Evolutionary conservation across 2,113 vertebrate species (phyloP).

Genomic region (Trematomus loennbergii): DNA sequence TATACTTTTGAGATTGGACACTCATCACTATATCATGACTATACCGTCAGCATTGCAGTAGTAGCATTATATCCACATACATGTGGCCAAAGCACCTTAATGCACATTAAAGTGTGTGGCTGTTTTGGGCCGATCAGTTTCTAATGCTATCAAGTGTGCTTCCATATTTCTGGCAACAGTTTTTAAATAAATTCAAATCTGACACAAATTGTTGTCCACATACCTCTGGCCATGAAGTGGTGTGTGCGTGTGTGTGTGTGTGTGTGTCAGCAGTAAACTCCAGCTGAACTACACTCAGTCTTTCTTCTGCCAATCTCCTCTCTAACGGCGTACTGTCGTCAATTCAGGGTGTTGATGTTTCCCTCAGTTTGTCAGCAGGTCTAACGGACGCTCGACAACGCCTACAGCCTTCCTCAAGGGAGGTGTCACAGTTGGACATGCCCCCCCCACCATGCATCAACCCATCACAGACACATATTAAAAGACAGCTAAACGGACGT

Average conservation of each 20-base stretch:
- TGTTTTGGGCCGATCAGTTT: background rate
- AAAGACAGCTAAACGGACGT: slow-evolving; percentile 33
- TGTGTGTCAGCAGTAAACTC: slow-evolving; percentile 68
- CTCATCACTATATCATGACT: too few relatives aligned
- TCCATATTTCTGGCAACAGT: background rate
- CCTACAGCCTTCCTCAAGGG: slow-evolving; percentile 56
- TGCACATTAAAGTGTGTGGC: too few relatives aligned
- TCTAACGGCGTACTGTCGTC: slow-evolving; percentile 40
- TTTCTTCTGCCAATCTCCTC: slow-evolving; percentile 68
- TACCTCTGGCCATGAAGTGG: slow-evolving; percentile 8
- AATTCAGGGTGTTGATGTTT: slow-evolving; percentile 62
- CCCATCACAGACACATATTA: background rate
- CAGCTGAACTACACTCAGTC: slow-evolving; percentile 67
- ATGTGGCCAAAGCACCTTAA: background rate
- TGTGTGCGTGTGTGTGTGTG: background rate
- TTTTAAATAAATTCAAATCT: background rate
- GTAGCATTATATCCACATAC: background rate
- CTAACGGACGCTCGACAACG: slow-evolving; percentile 51
- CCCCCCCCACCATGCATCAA: background rate
- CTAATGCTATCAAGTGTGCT: background rate
- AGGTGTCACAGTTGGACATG: slow-evolving; percentile 66
- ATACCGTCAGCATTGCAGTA: background rate
- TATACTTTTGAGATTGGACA: too few relatives aligned
- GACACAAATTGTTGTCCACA: background rate
- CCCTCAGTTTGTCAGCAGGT: slow-evolving; percentile 73